phyloP scores from a whole-genome alignment of 2,113 vertebrate species.

The Calonectris borealis region DNA sequence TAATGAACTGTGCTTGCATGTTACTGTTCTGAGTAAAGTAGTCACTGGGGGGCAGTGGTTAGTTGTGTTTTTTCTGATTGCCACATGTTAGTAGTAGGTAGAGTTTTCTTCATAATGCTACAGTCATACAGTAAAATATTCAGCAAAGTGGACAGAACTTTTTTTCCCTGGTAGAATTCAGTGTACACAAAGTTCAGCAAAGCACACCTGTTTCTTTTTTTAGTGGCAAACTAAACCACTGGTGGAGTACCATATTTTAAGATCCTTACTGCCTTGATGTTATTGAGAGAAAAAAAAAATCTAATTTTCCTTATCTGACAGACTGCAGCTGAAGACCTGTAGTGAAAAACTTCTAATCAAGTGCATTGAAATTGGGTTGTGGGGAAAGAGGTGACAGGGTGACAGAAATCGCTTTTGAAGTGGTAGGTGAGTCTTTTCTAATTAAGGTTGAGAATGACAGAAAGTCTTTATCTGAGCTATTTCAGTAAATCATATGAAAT shows the following conservation, averaged over 20 bases:
- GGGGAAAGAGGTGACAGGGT: neutral
- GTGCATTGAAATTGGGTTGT: neutral
- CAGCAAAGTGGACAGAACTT: neutral
- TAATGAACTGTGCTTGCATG: neutral
- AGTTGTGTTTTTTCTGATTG: neutral
- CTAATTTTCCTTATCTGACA: neutral
- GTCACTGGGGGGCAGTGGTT: slow-evolving; percentile 38
- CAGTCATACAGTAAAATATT: neutral
- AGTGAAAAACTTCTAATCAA: neutral
- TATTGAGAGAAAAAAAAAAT: neutral
- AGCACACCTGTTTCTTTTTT: neutral
- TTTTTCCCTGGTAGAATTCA: neutral
- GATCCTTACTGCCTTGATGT: neutral
- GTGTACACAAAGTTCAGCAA: neutral
- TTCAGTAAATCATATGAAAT: neutral
- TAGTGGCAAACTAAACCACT: neutral
- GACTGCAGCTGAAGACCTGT: neutral
- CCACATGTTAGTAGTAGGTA: neutral
- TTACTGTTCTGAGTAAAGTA: neutral
- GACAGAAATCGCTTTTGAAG: neutral
- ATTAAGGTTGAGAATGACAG: neutral
- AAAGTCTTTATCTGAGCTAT: neutral
- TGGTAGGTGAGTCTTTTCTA: neutral
- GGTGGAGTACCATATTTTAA: neutral
- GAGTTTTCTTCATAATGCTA: neutral